Conservation (phyloP, 1,140 invertebrate genomes). For the Colletes gigas region DNA sequence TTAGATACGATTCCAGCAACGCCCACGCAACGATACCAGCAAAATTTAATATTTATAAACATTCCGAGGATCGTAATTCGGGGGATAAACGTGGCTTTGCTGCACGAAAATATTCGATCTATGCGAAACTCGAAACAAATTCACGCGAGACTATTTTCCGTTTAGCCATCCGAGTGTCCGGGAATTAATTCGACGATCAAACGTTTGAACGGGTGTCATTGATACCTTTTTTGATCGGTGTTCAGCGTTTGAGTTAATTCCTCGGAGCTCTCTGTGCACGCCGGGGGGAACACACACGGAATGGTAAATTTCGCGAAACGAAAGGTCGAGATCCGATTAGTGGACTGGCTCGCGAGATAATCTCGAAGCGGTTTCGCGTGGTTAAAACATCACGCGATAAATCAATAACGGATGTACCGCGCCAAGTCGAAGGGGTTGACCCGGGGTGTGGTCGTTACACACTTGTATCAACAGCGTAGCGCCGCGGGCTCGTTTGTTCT, state of each 20-base stretch:
- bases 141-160: too few species aligned
- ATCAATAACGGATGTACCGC: conserved; percentile 65
- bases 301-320: background rate
- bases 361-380: conserved; percentile 18
- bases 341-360: background rate
- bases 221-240: too few species aligned
- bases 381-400: conserved; percentile 64
- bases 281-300: too few species aligned
- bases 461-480: conserved; percentile 62
- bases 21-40: background rate
- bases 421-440: conserved; percentile 21
- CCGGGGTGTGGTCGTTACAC: conserved; percentile 54
- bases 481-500: conserved; percentile 65
- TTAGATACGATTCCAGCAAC: too few species aligned
- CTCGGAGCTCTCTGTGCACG: background rate
- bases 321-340: conserved; percentile 5
- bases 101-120: too few species aligned
- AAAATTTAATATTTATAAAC: background rate
- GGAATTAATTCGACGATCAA: too few species aligned
- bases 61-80: too few species aligned
- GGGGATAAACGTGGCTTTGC: too few species aligned
- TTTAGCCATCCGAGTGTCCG: too few species aligned
- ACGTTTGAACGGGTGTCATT: too few species aligned
- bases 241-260: too few species aligned
- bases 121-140: too few species aligned